Conservation (phyloP, 2,797 vertebrate species). For the Schizopygopsis pylzovi region DNA sequence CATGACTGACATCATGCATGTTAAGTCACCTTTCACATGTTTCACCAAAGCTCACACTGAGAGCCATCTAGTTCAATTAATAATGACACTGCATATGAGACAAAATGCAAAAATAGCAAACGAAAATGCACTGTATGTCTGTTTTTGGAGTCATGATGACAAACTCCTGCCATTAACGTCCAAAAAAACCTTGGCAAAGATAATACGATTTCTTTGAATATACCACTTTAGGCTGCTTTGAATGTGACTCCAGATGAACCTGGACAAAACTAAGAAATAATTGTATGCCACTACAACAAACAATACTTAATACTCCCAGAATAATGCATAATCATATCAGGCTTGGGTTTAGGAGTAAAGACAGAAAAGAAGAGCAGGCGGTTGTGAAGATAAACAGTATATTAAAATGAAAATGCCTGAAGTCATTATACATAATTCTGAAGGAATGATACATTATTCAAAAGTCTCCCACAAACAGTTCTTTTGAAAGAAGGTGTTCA, state of each 20-base stretch:
- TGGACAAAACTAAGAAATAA: not conserved
- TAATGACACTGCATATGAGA: not conserved
- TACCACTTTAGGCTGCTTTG: not conserved
- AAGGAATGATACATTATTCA: slow-evolving; percentile 1
- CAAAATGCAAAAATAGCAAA: slow-evolving; percentile 6
- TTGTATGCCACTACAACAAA: not conserved
- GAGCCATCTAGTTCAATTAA: not conserved
- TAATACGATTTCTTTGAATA: not conserved
- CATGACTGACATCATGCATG: slow-evolving; percentile 26
- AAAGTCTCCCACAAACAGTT: slow-evolving; percentile 10
- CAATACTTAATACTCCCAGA: not conserved
- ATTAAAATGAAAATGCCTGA: slow-evolving; percentile 1
- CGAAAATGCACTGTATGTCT: not conserved
- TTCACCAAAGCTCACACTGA: not conserved
- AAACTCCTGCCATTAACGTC: not conserved
- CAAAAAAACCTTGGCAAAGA: not conserved
- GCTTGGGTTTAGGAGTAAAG: slow-evolving; percentile 1
- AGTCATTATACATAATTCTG: slow-evolving; percentile 9
- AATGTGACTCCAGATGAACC: not conserved
- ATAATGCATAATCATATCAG: not conserved
- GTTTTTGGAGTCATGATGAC: not conserved
- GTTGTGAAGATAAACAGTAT: slow-evolving; percentile 8
- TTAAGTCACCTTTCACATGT: slow-evolving; percentile 7
- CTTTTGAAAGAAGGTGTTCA: not conserved
- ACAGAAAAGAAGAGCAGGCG: not conserved